Evolutionary conservation across 2,797 vertebrate species (phyloP), one percentile per base, ranked within the genome.

Genomic region (Agapornis canus): DNA sequence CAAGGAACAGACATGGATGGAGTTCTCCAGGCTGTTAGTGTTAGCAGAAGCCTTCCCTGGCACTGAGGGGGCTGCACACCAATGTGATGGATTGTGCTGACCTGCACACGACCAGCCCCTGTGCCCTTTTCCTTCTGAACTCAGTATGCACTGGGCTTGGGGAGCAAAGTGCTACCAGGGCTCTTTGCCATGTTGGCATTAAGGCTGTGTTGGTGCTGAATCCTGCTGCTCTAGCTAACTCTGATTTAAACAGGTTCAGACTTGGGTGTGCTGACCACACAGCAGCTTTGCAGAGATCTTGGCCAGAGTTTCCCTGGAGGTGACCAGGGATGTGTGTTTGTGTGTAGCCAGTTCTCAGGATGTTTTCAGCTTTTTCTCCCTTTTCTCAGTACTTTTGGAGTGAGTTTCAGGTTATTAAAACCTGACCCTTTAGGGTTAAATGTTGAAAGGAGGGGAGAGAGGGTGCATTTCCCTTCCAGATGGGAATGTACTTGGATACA

Each of bases 221-320:
- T 47, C 86, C 89, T 85, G 91, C 94, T 89, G 83, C 78, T 93
- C 10, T 61, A 43, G 59, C 75, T 80, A 32, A 23, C 60, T 92
- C 47, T 40, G 78, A 61, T 71, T 60, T 77, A 73, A 81, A 23
- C 82, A 18, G 80, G 91, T 82, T 91, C 78, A 64, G 82, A 45
- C 94, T 81, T 82, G 86, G 48, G 29, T 13, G 3, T n/a, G 39
- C 57, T 87, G 86, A 64, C 78, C 56, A 19, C 64, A 3, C 40
- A 29, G 82, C 8, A 73, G 68, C 78, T 86, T 63, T 82, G 78
- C 35, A 32, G 86, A 31, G 59, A 22, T 51, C 70, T 63, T 92
- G 89, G 81, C 66, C 75, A 54, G 66, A 59, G 82, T 71, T 92
- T 37, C 92, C 48, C 8, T 85, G 84, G 89, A 69, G 66, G 48